Percentiles rank a stretch among this genome's conserved stretches.
Evolutionary conservation across 2,113 vertebrate species (phyloP).

Genomic region (Lethenteron reissneri): DNA sequence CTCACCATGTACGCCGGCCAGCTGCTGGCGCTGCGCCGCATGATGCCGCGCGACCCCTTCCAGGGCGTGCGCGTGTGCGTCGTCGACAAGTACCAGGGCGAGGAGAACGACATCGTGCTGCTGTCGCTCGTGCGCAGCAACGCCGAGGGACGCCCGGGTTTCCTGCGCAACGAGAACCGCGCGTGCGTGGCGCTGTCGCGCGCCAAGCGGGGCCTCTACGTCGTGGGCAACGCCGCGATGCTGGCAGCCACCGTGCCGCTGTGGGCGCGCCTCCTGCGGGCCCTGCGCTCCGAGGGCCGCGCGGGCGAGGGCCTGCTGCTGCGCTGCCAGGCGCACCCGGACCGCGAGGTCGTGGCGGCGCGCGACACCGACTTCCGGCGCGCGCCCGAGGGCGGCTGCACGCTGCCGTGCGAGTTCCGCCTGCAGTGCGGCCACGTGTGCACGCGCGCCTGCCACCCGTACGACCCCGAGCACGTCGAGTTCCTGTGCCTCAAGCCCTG

Average conservation of each 20-base stretch:
- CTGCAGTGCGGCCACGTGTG: slow-evolving; percentile 16
- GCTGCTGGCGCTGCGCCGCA: slow-evolving; percentile 11
- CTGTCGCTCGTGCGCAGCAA: slow-evolving; percentile 17
- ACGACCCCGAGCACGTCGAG: slow-evolving; percentile 12
- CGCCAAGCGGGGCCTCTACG: slow-evolving; percentile 17
- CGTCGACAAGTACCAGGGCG: slow-evolving; percentile 17
- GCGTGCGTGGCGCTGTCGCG: slow-evolving; percentile 16
- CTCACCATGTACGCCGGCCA: slow-evolving; percentile 16
- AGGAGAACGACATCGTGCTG: slow-evolving; percentile 18
- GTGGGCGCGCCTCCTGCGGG: slow-evolving; percentile 12
- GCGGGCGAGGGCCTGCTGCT: slow-evolving; percentile 11
- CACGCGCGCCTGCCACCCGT: slow-evolving; percentile 13
- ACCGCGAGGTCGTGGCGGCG: slow-evolving; percentile 10
- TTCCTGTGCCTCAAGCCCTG: slow-evolving; percentile 12
- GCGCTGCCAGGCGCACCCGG: slow-evolving; percentile 16
- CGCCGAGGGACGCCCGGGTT: slow-evolving; percentile 12
- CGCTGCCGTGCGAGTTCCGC: slow-evolving; percentile 12
- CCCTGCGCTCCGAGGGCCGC: slow-evolving; percentile 9
- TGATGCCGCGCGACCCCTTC: slow-evolving; percentile 11
- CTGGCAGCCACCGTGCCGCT: slow-evolving; percentile 11
- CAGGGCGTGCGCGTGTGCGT: slow-evolving; percentile 11
- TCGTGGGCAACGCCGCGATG: slow-evolving; percentile 14
- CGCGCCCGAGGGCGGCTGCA: slow-evolving; percentile 15
- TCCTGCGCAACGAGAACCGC: slow-evolving; percentile 15
- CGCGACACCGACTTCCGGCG: slow-evolving; percentile 10